Percentiles rank a stretch among this genome's conserved stretches.
Evolutionary conservation across 2,113 vertebrate genomes (phyloP).

Genomic region (Ondatra zibethicus): DNA sequence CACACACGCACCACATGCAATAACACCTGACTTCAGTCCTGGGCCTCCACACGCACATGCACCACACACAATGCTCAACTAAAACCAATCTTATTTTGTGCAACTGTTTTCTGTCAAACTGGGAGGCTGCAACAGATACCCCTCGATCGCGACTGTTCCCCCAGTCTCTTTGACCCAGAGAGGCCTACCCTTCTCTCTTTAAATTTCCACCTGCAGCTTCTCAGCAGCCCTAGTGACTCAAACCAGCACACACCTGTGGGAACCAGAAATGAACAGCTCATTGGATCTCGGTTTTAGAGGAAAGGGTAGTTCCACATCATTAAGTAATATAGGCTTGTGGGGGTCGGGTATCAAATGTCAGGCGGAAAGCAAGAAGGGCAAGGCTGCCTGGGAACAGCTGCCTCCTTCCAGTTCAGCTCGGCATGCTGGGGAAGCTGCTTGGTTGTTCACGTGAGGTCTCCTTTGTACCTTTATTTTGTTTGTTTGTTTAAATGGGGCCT

Average conservation of each 20-base stretch:
- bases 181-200: not conserved
- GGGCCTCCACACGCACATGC: too few species aligned
- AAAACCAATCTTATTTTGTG: not conserved
- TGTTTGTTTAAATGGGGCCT: not conserved
- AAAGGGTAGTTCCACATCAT: conserved; percentile 73
- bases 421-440: conserved; percentile 51
- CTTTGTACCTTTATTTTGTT: not conserved
- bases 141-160: not conserved
- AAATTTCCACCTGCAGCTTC: not conserved
- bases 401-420: not conserved
- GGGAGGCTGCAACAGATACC: not conserved
- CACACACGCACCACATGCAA: too few species aligned
- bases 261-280: not conserved
- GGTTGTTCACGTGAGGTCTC: conserved; percentile 54
- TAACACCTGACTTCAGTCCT: not conserved
- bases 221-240: not conserved
- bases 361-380: conserved; percentile 41
- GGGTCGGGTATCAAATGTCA: conserved; percentile 39
- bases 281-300: conserved; percentile 20
- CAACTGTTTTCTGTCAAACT: not conserved
- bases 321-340: conserved; percentile 67
- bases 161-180: too few species aligned
- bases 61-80: not conserved
- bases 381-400: not conserved
- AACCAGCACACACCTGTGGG: conserved; percentile 53